These are phyloP conservation scores for Oncopeltus fasciatus DNA, from an alignment of 1,140 invertebrate genomes.

Conservation along the genomic window DNA sequence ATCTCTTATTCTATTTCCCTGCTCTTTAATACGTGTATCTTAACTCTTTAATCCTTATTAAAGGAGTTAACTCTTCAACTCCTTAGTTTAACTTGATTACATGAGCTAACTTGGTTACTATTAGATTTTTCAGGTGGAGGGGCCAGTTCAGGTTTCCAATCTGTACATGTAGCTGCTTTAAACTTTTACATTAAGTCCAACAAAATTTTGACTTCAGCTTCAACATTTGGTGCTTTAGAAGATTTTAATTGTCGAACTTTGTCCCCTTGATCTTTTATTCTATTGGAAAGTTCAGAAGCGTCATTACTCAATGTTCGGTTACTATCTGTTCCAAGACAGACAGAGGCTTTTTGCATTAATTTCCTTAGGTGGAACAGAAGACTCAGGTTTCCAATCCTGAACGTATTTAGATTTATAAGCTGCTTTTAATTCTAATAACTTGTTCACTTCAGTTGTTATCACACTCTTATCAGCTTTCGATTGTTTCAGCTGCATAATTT, in stretches of 20 bases:
- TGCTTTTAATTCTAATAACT: constrained; percentile 44
- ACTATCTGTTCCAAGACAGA: no score
- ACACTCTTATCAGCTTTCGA: constrained; percentile 27
- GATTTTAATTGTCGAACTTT: neutral
- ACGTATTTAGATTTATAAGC: constrained; percentile 47
- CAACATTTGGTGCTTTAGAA: neutral
- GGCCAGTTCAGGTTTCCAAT: constrained; percentile 53
- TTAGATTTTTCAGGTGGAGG: no score
- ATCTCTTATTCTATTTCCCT: constrained; percentile 55
- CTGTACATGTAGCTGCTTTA: constrained; percentile 33
- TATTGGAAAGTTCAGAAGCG: neutral
- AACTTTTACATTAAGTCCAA: neutral
- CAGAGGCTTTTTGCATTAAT: no score
- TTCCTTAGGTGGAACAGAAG: constrained; percentile 17
- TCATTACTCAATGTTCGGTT: no score
- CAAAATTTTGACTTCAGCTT: neutral
- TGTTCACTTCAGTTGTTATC: constrained; percentile 46
- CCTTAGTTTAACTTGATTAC: no score
- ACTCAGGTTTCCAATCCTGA: constrained; percentile 38
- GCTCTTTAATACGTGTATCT: constrained; percentile 35
- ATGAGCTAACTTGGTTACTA: no score
- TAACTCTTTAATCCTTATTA: constrained; percentile 7
- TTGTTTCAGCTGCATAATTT: constrained; percentile 11
- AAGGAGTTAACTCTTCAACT: no score
- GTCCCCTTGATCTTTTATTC: neutral